Conservation (phyloP, 2,113 vertebrate species). For the Alouatta palliata region DNA sequence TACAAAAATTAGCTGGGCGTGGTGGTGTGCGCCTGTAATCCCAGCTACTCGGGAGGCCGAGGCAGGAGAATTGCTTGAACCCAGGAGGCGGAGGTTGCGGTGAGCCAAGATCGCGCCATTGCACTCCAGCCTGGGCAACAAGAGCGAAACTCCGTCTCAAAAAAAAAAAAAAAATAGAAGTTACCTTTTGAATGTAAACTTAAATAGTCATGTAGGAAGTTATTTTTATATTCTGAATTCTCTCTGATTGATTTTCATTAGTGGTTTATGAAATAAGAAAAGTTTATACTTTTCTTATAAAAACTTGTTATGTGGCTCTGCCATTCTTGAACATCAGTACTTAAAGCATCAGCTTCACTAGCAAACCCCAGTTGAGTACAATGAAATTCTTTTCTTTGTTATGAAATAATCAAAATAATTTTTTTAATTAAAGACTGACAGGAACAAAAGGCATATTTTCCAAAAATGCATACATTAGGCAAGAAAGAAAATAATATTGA, state of each 20-base stretch:
- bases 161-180: no score
- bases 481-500: background rate
- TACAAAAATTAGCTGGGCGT: no score
- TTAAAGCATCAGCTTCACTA: background rate
- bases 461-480: background rate
- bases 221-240: background rate
- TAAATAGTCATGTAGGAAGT: background rate
- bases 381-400: background rate
- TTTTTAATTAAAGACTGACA: background rate
- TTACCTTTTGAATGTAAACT: background rate
- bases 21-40: no score
- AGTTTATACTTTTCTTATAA: no score
- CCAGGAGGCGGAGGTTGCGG: no score
- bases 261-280: background rate
- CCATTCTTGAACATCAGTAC: background rate
- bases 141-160: no score
- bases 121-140: no score
- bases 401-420: conserved; percentile 22
- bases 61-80: no score
- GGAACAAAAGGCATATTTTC: background rate
- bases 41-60: no score
- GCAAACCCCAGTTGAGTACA: background rate
- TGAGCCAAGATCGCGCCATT: no score
- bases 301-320: no score
- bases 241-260: background rate